phyloP scores from a whole-genome alignment of 2,113 vertebrate species.

The Genyomyrus donnyi region DNA sequence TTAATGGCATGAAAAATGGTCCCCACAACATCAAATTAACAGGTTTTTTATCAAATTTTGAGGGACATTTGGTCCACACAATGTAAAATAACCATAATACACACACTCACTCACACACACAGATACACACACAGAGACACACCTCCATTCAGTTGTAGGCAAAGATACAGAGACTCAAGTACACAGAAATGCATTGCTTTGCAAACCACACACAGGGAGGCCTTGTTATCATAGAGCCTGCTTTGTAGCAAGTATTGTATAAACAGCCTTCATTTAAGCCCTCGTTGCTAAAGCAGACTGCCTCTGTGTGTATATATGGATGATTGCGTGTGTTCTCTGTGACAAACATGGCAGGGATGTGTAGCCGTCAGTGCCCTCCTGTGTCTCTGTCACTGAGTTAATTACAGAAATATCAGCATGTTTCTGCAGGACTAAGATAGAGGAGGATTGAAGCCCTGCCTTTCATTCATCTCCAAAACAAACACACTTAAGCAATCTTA shows the following conservation, averaged over 20 bases:
- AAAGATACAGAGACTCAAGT: not conserved
- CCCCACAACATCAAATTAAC: too few relatives aligned
- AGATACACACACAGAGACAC: not conserved
- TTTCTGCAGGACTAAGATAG: not conserved
- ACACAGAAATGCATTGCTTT: not conserved
- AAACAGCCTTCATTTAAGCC: not conserved
- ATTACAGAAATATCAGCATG: not conserved
- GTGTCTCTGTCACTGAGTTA: slow-evolving; percentile 29
- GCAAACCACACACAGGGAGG: not conserved
- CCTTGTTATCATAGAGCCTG: not conserved
- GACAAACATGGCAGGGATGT: not conserved
- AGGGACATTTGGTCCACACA: not conserved
- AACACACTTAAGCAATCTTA: not conserved
- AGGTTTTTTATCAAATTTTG: too few relatives aligned
- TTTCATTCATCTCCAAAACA: not conserved
- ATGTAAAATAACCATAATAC: not conserved
- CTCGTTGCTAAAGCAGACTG: not conserved
- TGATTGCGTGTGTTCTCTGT: not conserved
- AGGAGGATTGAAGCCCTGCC: not conserved
- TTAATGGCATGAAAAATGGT: too few relatives aligned
- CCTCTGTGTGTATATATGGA: not conserved
- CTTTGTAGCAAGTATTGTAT: not conserved
- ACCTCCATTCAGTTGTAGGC: not conserved
- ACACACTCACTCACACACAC: not conserved
- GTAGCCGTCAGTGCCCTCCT: slow-evolving; percentile 31